Percentiles rank a stretch among this genome's conserved stretches.
Evolutionary conservation across 2,113 vertebrate species (phyloP).

Genomic region (Laterallus jamaicensis): DNA sequence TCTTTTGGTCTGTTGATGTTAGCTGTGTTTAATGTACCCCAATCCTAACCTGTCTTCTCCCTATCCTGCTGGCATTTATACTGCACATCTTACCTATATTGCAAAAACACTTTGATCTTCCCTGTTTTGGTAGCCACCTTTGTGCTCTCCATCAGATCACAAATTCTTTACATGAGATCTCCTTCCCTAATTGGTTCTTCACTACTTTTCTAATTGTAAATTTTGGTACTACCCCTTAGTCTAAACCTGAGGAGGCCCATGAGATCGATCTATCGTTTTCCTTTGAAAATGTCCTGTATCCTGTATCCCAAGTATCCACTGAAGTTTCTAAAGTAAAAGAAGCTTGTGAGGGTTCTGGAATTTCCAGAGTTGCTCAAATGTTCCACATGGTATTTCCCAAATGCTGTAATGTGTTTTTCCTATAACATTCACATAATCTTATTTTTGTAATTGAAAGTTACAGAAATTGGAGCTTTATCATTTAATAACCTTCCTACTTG

Average conservation of each 20-base stretch:
- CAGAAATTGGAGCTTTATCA: conserved; percentile 7
- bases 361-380: background rate
- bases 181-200: background rate
- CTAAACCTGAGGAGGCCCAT: background rate
- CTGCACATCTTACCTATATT: rapidly evolving
- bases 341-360: background rate
- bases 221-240: background rate
- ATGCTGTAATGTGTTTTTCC: background rate
- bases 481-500: conserved; percentile 3
- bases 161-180: background rate
- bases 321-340: background rate
- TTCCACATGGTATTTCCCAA: background rate
- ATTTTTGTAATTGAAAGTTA: conserved; percentile 10
- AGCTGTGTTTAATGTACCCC: background rate
- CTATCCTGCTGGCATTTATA: background rate
- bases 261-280: background rate
- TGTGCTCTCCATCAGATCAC: background rate
- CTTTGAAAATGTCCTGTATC: background rate
- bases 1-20: background rate
- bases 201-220: background rate
- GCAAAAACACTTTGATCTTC: background rate
- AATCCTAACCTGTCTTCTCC: background rate
- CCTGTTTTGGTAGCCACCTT: background rate
- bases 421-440: background rate
- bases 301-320: background rate